Evolutionary conservation across 2,113 vertebrate genomes (phyloP).

Genomic region (Taxidea taxus): DNA sequence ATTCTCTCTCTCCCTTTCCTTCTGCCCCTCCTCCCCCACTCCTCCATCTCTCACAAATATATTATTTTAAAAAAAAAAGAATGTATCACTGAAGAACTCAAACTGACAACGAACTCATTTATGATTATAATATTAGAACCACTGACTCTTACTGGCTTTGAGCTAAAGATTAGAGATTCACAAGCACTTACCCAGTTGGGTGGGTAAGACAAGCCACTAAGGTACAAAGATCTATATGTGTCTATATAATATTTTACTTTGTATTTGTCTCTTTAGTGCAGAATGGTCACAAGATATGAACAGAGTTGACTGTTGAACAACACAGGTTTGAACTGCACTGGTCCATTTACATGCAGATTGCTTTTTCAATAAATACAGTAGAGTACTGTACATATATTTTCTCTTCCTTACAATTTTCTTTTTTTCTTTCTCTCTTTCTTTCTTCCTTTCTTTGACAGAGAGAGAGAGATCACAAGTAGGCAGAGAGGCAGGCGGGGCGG

Average conservation of each 20-base stretch:
- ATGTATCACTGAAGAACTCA: not conserved
- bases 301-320: not conserved
- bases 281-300: not conserved
- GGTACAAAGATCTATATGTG: not conserved
- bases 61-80: not conserved
- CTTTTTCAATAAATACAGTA: not conserved
- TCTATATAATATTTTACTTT: not conserved
- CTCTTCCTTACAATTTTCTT: not conserved
- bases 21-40: too few relatives aligned
- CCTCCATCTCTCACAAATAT: too few relatives aligned
- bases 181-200: not conserved
- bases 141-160: not conserved
- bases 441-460: too few relatives aligned
- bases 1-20: not conserved
- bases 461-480: too few relatives aligned
- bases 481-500: too few relatives aligned
- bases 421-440: too few relatives aligned
- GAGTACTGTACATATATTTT: not conserved
- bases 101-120: not conserved
- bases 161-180: not conserved
- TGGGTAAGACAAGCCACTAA: not conserved
- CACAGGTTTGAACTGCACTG: not conserved
- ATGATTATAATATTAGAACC: not conserved
- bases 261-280: not conserved
- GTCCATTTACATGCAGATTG: not conserved